Conservation (phyloP, 2,888 invertebrate species). For the Quadriops clusia region DNA sequence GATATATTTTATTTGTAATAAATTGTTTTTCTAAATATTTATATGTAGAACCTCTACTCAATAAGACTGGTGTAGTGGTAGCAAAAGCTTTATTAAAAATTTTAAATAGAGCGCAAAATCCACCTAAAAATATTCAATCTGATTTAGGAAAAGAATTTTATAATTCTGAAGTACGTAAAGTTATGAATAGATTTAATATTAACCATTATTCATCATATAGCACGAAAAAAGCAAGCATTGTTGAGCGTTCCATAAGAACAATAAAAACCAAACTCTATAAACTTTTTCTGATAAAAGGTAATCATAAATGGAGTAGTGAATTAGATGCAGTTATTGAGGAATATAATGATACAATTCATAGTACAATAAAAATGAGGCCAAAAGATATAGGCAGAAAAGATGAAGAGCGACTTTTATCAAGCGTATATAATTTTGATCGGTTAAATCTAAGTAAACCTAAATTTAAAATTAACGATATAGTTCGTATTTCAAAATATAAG, state of each 20-base stretch:
- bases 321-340: conserved; percentile 4
- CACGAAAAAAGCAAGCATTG: conserved; percentile 16
- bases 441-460: conserved; percentile 3
- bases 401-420: not conserved
- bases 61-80: conserved; percentile 21
- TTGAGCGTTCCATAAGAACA: conserved; percentile 12
- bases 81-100: not conserved
- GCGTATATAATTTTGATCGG: conserved; percentile 5
- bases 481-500: conserved; percentile 7
- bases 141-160: conserved; percentile 23
- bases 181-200: conserved; percentile 16
- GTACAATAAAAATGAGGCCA: conserved; percentile 9
- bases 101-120: not conserved
- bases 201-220: conserved; percentile 13
- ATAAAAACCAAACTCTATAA: conserved; percentile 6
- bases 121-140: conserved; percentile 19
- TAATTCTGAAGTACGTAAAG: conserved; percentile 17
- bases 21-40: conserved; percentile 29
- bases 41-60: conserved; percentile 24
- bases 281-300: conserved; percentile 3
- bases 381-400: not conserved
- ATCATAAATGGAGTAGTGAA: conserved; percentile 5
- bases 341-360: conserved; percentile 7
- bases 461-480: conserved; percentile 7
- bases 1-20: conserved; percentile 25